Base-by-base conservation (phyloP, 2,888 invertebrate species). In the Melanostoma mellinum region DNA sequence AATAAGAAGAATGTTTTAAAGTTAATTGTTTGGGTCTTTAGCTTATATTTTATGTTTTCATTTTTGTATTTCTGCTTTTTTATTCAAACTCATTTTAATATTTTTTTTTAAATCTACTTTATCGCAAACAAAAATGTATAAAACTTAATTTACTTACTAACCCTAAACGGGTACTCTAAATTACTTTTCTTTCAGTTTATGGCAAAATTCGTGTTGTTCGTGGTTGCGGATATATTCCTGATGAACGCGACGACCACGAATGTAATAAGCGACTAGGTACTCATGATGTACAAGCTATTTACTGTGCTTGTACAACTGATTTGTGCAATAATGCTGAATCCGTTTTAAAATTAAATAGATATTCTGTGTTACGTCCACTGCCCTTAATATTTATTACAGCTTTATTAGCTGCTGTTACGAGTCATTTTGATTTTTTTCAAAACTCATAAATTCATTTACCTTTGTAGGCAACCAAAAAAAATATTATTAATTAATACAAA, bases 261-360 rank as follows among this genome's bases (percentile, higher is more conserved):
- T 96, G 97, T 89, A 90, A 94, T 85, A 93, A 93, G 86, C 93
- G 95, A 81, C 93, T 94, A 9, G 96, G 97, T 42, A 96, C 94
- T 10, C 95, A 95, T 85, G 94, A 95, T 86, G 94, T 97, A 0
- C 93, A 94, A 86, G 94, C 95, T 65, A 92, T 93, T 2, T 96
- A 96, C 90, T 97, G 97, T 90, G 93, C 95, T 76, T 97, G 97
- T 90, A 94, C 94, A 88, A 93, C 93, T 4, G 95, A 95, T 88
- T 92, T 95, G 30, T 97, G 97, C 92, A 97, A 97, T 89, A 90
- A 92, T 63, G 93, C 93, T 65, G 87, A 89, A 82, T 85, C 86
- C 20, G 82, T 87, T 68, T 79, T 84, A 84, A 87, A 86, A 77
- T 87, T 78, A 86, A 88, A 87, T 77, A 88, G 86, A 77, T 88